Evolutionary conservation across 2,113 vertebrate genomes (phyloP).

Genomic region (Channa maculata): DNA sequence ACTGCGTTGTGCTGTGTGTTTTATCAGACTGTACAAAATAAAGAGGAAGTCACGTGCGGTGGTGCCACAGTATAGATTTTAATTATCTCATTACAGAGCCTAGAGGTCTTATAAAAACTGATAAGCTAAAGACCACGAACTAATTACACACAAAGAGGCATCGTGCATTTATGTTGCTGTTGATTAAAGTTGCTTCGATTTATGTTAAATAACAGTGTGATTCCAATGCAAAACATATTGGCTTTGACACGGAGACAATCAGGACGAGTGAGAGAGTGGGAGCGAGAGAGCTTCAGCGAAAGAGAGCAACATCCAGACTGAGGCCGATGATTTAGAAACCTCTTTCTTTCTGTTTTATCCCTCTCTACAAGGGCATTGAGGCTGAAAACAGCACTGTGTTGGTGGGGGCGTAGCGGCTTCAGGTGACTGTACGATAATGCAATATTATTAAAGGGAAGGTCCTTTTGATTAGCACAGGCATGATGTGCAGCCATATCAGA

Average conservation of each 20-base stretch:
- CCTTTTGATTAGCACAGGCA: background rate
- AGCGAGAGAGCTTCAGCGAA: background rate
- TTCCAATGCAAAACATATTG: conserved; percentile 70
- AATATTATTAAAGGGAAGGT: conserved; percentile 14
- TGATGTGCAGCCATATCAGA: background rate
- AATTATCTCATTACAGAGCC: conserved; percentile 75
- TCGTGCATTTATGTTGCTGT: conserved; percentile 68
- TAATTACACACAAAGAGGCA: conserved; percentile 65
- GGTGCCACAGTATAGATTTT: conserved; percentile 73
- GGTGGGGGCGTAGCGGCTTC: background rate
- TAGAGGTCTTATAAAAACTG: conserved; percentile 72
- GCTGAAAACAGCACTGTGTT: conserved; percentile 2
- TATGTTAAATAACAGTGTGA: conserved; percentile 72
- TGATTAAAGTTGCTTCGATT: conserved; percentile 79
- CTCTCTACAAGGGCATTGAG: background rate
- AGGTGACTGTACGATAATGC: conserved; percentile 3
- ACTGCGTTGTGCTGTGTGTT: background rate
- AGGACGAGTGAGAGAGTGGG: background rate
- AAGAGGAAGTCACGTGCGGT: conserved; percentile 57
- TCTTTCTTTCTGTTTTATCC: background rate
- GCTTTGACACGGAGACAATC: conserved; percentile 40
- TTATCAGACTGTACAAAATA: conserved; percentile 36
- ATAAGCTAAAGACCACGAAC: conserved; percentile 74
- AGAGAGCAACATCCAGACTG: background rate
- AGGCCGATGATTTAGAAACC: conserved; percentile 18